These are phyloP conservation scores for Lacerta viridis DNA, from an alignment of 2,797 vertebrate genomes.

Conservation along the genomic window DNA sequence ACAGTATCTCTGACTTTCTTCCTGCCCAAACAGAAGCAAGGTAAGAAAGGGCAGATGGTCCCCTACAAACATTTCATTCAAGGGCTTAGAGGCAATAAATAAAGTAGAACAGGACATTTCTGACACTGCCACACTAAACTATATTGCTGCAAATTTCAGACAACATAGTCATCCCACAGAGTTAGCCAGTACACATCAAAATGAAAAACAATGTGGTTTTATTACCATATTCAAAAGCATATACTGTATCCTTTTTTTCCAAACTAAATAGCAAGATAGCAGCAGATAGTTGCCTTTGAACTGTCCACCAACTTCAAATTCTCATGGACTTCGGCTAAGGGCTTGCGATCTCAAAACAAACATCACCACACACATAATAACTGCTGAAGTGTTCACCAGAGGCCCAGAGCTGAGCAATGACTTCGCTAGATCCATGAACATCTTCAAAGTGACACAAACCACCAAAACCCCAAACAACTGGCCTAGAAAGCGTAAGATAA, in stretches of 20 bases:
- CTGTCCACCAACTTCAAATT: not conserved
- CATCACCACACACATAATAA: not conserved
- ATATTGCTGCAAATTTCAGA: not conserved
- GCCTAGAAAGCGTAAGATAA: conserved; percentile 6
- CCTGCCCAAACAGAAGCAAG: not conserved
- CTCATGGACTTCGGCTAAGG: not conserved
- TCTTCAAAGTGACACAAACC: not conserved
- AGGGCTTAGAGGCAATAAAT: not conserved
- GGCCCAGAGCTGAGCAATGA: not conserved
- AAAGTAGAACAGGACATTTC: not conserved
- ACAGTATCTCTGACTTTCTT: not conserved
- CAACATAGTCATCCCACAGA: not conserved
- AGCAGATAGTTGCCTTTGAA: not conserved
- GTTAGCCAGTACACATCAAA: not conserved
- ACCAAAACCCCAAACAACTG: conserved; percentile 9
- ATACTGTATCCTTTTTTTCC: not conserved
- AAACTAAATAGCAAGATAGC: not conserved
- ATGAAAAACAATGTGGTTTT: not conserved
- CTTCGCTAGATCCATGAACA: not conserved
- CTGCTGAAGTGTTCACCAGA: not conserved
- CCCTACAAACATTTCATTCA: not conserved
- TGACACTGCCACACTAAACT: not conserved
- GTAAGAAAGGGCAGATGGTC: not conserved
- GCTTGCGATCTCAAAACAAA: not conserved
- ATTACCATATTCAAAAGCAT: conserved; percentile 10